phyloP scores from a whole-genome alignment of 2,113 vertebrate species.

The Prionailurus bengalensis region DNA sequence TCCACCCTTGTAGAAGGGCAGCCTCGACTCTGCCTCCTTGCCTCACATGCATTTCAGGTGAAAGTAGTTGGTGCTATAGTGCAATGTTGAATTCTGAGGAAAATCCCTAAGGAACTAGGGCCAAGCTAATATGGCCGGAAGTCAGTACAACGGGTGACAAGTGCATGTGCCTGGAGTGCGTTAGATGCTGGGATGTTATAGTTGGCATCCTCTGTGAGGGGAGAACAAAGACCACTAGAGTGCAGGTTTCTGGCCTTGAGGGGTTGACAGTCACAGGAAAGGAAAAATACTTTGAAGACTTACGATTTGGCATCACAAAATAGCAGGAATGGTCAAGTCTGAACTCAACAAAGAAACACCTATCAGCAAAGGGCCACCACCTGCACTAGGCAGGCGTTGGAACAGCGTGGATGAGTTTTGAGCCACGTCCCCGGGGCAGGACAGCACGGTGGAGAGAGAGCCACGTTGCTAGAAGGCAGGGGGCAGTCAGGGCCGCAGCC shows the following conservation, averaged over 20 bases:
- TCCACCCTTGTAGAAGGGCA: not conserved
- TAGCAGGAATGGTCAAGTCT: not conserved
- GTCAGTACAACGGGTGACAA: not conserved
- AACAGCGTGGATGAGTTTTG: fast-evolving
- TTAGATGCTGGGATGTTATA: not conserved
- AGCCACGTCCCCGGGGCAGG: not conserved
- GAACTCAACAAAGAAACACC: not conserved
- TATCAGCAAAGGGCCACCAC: not conserved
- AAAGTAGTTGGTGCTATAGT: fast-evolving
- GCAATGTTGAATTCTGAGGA: not conserved
- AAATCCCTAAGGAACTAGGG: not conserved
- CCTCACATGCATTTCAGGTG: not conserved
- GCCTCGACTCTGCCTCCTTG: not conserved
- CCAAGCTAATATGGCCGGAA: not conserved
- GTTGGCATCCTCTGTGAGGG: too few relatives aligned
- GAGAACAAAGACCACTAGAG: not conserved
- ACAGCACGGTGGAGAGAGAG: fast-evolving
- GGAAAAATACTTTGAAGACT: not conserved
- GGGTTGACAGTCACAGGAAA: not conserved
- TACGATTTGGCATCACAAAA: not conserved
- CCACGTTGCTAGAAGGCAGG: not conserved
- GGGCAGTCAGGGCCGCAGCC: not conserved
- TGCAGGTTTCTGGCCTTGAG: not conserved
- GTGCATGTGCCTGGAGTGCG: not conserved
- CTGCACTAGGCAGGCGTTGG: not conserved